A percentile compares a stretch with the other conserved stretches of the same genome.
phyloP scores from a whole-genome alignment of 2,888 invertebrate species.

The Ligdia adustata region DNA sequence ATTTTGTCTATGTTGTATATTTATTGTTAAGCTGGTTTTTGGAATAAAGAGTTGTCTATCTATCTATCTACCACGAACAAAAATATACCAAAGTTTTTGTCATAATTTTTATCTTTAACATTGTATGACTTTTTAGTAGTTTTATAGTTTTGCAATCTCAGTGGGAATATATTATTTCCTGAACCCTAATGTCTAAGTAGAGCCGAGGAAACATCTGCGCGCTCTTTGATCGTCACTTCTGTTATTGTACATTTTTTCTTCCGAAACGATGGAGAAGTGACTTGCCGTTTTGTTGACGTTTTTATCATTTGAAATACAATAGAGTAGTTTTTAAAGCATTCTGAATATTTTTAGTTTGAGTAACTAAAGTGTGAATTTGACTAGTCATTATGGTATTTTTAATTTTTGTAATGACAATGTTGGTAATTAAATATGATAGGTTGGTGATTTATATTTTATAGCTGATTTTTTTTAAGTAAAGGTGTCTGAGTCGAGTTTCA shows the following conservation, averaged over 20 bases:
- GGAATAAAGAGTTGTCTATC: too few species aligned
- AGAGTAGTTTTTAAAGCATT: conserved; percentile 19
- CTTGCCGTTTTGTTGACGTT: conserved; percentile 48
- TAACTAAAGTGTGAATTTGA: conserved; percentile 3
- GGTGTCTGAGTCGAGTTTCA: neutral
- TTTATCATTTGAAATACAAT: conserved; percentile 33
- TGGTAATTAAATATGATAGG: conserved; percentile 9
- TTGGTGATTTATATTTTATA: conserved; percentile 5
- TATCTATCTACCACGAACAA: too few species aligned
- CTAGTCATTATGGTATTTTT: neutral
- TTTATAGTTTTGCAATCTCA: too few species aligned
- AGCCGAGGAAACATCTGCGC: too few species aligned
- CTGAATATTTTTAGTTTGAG: conserved; percentile 1
- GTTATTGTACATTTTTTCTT: conserved; percentile 42
- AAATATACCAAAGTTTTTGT: too few species aligned
- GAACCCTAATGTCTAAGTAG: too few species aligned
- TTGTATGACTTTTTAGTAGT: too few species aligned
- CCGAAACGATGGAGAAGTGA: conserved; percentile 53
- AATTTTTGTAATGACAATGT: neutral
- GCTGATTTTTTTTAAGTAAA: neutral
- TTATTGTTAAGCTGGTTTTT: too few species aligned
- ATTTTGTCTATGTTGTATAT: too few species aligned
- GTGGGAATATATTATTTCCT: too few species aligned
- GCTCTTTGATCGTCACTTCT: conserved; percentile 38
- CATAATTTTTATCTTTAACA: too few species aligned